Evolutionary conservation across 2,113 vertebrate genomes (phyloP).

Genomic region (Pachypanchax playfairii): DNA sequence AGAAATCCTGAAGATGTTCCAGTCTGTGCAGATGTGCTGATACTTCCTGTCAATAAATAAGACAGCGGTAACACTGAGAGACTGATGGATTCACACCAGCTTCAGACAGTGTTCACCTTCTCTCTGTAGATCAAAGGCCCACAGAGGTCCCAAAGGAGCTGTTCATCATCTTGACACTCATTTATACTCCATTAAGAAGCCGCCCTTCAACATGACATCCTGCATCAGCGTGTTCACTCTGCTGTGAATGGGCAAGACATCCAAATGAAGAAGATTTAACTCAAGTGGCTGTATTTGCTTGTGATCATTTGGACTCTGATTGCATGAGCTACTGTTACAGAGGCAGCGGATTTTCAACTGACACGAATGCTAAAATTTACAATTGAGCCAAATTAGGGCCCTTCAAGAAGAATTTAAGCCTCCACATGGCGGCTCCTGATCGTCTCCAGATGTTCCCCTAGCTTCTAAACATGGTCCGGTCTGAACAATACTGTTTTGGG

Average conservation of each 20-base stretch:
- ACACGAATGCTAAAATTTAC: slow-evolving; percentile 50
- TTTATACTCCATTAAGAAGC: slow-evolving; percentile 50
- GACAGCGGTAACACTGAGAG: slow-evolving; percentile 2
- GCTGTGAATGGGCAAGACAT: background rate
- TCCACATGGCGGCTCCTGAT: slow-evolving; percentile 52
- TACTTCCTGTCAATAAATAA: slow-evolving; percentile 41
- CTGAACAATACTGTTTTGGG: slow-evolving; percentile 23
- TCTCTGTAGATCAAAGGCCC: slow-evolving; percentile 45
- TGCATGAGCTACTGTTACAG: slow-evolving; percentile 29
- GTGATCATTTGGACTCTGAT: too few species aligned
- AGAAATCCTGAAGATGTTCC: background rate
- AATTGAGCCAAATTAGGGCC: slow-evolving; percentile 36
- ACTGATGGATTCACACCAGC: slow-evolving; percentile 30
- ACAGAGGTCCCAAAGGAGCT: slow-evolving; percentile 29
- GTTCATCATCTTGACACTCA: slow-evolving; percentile 60
- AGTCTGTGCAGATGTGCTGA: slow-evolving; percentile 31
- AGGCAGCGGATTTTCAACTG: slow-evolving; percentile 54
- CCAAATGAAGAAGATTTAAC: too few species aligned
- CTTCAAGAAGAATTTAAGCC: slow-evolving; percentile 33
- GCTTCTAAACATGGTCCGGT: slow-evolving; percentile 41
- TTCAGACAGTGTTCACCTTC: slow-evolving; percentile 13
- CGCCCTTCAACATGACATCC: slow-evolving; percentile 28
- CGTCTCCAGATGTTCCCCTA: slow-evolving; percentile 68
- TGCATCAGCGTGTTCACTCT: slow-evolving; percentile 18
- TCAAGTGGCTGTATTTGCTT: too few species aligned